Evolutionary conservation across 2,888 invertebrate genomes (phyloP).

Genomic region (Caenorhabditis drosophilae): DNA sequence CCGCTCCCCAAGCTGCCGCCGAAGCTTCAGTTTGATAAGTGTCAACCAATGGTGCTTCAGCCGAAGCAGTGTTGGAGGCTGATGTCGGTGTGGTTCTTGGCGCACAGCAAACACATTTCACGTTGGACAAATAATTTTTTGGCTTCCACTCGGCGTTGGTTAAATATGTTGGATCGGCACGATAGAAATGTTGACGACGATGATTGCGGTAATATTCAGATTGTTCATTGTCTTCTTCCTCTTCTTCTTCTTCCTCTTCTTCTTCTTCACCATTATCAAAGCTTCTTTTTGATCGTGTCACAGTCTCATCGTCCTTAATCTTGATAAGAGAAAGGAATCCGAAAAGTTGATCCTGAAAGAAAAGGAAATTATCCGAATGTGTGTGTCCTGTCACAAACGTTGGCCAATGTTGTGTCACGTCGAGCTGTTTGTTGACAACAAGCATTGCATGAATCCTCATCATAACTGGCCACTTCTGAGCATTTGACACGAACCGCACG

Average conservation of each 20-base stretch:
- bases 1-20: slow-evolving; percentile 22
- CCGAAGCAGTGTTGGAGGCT: not conserved
- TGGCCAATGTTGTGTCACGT: slow-evolving; percentile 45
- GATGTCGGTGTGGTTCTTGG: slow-evolving; percentile 23
- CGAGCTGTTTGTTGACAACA: slow-evolving; percentile 59
- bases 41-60: not conserved
- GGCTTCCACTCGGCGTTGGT: slow-evolving; percentile 31
- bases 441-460: slow-evolving; percentile 55
- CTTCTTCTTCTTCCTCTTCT: slow-evolving; percentile 10
- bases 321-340: slow-evolving; percentile 44
- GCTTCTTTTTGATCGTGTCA: slow-evolving; percentile 14
- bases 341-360: slow-evolving; percentile 37
- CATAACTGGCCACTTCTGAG: slow-evolving; percentile 54
- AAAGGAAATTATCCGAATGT: no score
- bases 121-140: slow-evolving; percentile 28
- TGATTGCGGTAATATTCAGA: slow-evolving; percentile 1
- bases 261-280: slow-evolving; percentile 16
- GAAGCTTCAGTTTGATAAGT: not conserved
- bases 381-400: no score
- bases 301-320: slow-evolving; percentile 15
- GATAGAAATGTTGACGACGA: slow-evolving; percentile 3
- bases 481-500: slow-evolving; percentile 55
- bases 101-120: slow-evolving; percentile 54
- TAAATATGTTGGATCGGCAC: slow-evolving; percentile 30
- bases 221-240: not conserved